Evolutionary conservation across 2,888 invertebrate species (phyloP).

Genomic region (Herminia tarsipennalis): DNA sequence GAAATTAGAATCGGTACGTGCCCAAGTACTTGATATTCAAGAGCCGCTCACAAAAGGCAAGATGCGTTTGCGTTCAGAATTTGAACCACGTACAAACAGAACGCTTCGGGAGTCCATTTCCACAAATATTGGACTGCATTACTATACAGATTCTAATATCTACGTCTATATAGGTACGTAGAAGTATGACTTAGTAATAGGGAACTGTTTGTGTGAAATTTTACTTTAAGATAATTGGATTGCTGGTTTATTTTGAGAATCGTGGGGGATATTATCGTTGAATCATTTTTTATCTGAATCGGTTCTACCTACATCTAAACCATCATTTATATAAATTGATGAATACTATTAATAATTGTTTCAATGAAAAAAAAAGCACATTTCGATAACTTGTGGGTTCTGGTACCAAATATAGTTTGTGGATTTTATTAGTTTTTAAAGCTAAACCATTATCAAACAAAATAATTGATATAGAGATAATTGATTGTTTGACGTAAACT

Average conservation of each 20-base stretch:
- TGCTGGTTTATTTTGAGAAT: constrained; percentile 4
- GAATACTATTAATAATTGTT: too few relatives aligned
- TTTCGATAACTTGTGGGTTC: too few relatives aligned
- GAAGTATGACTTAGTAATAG: not conserved
- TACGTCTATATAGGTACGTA: constrained; percentile 7
- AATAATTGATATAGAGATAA: too few relatives aligned
- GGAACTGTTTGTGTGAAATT: constrained; percentile 14
- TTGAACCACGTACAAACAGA: constrained; percentile 64
- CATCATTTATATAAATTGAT: too few relatives aligned
- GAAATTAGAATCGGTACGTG: constrained; percentile 66
- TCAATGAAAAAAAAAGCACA: too few relatives aligned
- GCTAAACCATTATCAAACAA: too few relatives aligned
- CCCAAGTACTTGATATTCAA: constrained; percentile 57
- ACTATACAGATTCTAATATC: constrained; percentile 59
- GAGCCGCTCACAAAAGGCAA: constrained; percentile 48
- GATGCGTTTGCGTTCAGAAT: constrained; percentile 60
- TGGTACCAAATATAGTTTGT: too few relatives aligned
- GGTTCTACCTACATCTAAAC: too few relatives aligned
- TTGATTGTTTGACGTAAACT: too few relatives aligned
- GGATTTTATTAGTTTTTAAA: too few relatives aligned
- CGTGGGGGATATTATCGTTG: constrained; percentile 1
- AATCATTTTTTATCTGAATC: too few relatives aligned
- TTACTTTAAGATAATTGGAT: constrained; percentile 24
- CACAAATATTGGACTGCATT: constrained; percentile 71
- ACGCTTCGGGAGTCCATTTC: constrained; percentile 65